phyloP scores from a whole-genome alignment of 2,797 vertebrate genomes.

The Numenius phaeopus region DNA sequence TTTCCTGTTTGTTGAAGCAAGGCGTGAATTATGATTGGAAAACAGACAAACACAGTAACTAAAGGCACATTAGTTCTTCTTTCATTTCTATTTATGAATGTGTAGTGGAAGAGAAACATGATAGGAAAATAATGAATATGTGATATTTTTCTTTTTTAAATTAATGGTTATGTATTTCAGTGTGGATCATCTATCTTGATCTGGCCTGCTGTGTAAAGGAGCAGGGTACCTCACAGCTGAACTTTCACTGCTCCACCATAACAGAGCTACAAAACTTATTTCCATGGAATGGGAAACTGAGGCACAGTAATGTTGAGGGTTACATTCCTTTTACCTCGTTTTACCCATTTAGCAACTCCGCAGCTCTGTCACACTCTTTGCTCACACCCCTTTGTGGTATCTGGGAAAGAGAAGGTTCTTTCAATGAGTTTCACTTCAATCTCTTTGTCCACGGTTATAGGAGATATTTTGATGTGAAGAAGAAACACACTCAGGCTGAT shows the following conservation, averaged over 20 bases:
- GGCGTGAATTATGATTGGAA: slow-evolving; percentile 38
- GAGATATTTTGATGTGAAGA: not conserved
- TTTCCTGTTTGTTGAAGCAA: slow-evolving; percentile 48
- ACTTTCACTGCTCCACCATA: not conserved
- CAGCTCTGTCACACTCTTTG: not conserved
- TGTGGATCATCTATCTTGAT: not conserved
- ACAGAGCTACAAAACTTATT: not conserved
- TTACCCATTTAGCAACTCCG: not conserved
- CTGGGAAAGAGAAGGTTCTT: not conserved
- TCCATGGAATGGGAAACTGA: not conserved
- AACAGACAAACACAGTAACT: slow-evolving; percentile 48
- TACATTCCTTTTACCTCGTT: not conserved
- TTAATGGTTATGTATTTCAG: not conserved
- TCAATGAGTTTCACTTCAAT: not conserved
- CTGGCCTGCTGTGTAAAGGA: not conserved
- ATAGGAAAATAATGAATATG: slow-evolving; percentile 13
- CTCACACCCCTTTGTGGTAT: not conserved
- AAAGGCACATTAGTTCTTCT: slow-evolving; percentile 26
- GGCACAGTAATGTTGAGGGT: not conserved
- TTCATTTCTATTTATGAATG: slow-evolving; percentile 31
- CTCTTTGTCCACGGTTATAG: not conserved
- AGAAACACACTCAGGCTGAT: not conserved
- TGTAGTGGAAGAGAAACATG: slow-evolving; percentile 1
- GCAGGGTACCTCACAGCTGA: not conserved
- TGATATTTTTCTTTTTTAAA: not conserved